A percentile compares a stretch with the other conserved stretches of the same genome.
These are phyloP conservation scores for Atractosteus spatula DNA, from an alignment of 2,113 vertebrate genomes.

Conservation along the genomic window DNA sequence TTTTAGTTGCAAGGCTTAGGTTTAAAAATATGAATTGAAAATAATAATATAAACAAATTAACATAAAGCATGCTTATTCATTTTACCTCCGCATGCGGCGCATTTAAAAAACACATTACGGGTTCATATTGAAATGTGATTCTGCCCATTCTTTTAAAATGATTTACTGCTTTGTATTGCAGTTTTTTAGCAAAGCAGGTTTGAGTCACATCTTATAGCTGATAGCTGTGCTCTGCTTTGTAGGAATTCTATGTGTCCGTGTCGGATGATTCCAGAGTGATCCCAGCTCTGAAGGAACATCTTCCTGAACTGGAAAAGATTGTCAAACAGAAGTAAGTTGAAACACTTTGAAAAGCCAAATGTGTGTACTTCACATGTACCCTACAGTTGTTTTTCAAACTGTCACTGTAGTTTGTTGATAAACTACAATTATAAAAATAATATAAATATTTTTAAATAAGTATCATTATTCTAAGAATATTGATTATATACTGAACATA, in stretches of 20 bases:
- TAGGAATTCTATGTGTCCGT: constrained; percentile 91
- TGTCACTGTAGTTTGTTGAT: too few relatives aligned
- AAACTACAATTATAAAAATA: too few relatives aligned
- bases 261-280: constrained; percentile 82
- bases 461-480: not conserved
- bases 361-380: not conserved
- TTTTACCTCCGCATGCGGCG: too few relatives aligned
- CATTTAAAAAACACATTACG: too few relatives aligned
- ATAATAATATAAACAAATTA: too few relatives aligned
- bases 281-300: constrained; percentile 81
- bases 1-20: too few relatives aligned
- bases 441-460: too few relatives aligned
- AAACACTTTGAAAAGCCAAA: constrained; percentile 10
- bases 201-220: constrained; percentile 22
- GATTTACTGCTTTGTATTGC: constrained; percentile 3
- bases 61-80: too few relatives aligned
- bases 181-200: not conserved
- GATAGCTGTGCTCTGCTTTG: constrained; percentile 28
- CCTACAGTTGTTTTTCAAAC: not conserved
- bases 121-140: too few relatives aligned
- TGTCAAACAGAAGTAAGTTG: constrained; percentile 86
- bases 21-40: too few relatives aligned
- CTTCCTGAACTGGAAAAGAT: constrained; percentile 83
- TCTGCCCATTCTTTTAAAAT: too few relatives aligned
- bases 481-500: not conserved